Evolutionary conservation across 2,113 vertebrate species (phyloP), one percentile per base, ranked within the genome.

Genomic region (Rhea americana): DNA sequence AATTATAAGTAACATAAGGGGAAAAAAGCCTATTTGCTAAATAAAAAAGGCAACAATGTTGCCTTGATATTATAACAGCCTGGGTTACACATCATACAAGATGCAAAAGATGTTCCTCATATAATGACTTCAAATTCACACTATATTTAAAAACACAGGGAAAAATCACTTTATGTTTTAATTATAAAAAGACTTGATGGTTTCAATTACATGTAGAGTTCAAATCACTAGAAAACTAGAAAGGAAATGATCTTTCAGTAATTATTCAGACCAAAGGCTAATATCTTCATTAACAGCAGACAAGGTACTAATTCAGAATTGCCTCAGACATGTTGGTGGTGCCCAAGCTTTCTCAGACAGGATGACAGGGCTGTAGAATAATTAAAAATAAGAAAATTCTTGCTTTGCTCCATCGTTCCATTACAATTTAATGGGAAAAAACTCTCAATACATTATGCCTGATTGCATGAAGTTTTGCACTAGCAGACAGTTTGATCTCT

Each of bases 21-120:
- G 93, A 94, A 96, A 93, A 87, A 76, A 91, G 10, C 50, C 61
- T 86, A 92, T 95, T 95, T 95, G 55, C 65, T 95, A 93, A 95
- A 92, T 59, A 73, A 86, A 85, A 82, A 94, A 80, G 3, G 30
- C 47, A 82, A n/a, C 48, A 77, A 45, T n/a, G 25, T 24, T 83
- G 17, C 51, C 80, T 94, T 85, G 18, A 28, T 82, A 7, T 67
- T 79, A 9, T 22, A 82, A 30, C 35, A 88, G 73, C 59, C 82
- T 76, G 84, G 93, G 53, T 62, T 93, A 50, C 28, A 82, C 39
- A 68, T 13, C 22, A 37, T 17, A 24, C 17, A 47, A 87, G 73
- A 89, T 77, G 18, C n/a, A 78, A 78, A 93, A 93, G 66, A 62
- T 63, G 20, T 3, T 24, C 13, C 51, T 80, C 82, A 55, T n/a